These are phyloP conservation scores for Sinhomidia bicolor DNA, from an alignment of 2,888 invertebrate genomes.

Conservation along the genomic window DNA sequence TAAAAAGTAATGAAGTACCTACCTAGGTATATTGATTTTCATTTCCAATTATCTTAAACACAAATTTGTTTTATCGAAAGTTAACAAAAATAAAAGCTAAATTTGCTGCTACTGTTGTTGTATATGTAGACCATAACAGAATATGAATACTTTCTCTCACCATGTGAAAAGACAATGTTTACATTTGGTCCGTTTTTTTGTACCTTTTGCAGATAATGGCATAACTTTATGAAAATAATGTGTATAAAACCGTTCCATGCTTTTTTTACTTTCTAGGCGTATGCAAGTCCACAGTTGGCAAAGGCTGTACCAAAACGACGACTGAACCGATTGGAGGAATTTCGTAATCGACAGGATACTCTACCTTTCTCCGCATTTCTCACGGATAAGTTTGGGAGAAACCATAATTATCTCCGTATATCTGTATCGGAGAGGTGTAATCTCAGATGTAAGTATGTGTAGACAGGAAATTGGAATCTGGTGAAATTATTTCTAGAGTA, in stretches of 20 bases:
- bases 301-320: background rate
- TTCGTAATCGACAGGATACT: slow-evolving; percentile 61
- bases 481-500: background rate
- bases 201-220: too few relatives aligned
- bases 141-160: too few relatives aligned
- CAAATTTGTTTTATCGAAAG: too few relatives aligned
- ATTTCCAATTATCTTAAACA: too few relatives aligned
- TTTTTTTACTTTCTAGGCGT: background rate
- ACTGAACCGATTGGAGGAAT: slow-evolving; percentile 45
- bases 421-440: slow-evolving; percentile 98
- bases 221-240: too few relatives aligned
- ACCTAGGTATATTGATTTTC: too few relatives aligned
- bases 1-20: too few relatives aligned
- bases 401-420: slow-evolving; percentile 96
- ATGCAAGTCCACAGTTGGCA: slow-evolving; percentile 36
- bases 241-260: background rate
- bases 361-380: slow-evolving; percentile 83
- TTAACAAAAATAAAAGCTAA: too few relatives aligned
- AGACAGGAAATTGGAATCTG: background rate
- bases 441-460: slow-evolving; percentile 93
- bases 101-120: too few relatives aligned
- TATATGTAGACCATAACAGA: too few relatives aligned
- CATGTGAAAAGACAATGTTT: too few relatives aligned
- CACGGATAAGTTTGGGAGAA: slow-evolving; percentile 92
- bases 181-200: too few relatives aligned